Evolutionary conservation across 2,797 vertebrate genomes (phyloP), one percentile per base, ranked within the genome.

Genomic region (Astyanax mexicanus): DNA sequence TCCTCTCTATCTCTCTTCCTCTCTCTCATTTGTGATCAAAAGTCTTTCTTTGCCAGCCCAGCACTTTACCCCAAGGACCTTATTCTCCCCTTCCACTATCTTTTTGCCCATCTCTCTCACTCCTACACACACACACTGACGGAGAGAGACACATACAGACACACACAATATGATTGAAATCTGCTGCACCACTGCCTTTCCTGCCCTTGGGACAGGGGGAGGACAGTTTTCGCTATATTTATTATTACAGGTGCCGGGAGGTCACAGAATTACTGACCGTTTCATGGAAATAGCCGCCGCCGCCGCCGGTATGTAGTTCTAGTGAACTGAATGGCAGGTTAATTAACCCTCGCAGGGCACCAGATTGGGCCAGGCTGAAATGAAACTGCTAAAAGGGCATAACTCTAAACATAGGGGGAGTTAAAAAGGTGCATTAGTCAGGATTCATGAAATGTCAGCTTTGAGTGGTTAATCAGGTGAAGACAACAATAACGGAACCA

Each of bases 181-280:
- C 77, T 78, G 69, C 76, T 74, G 72, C 61, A 78, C 57, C 72
- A 69, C 17, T 65, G 57, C 74, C 80, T 83, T 77, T 71, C 21
- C 66, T 60, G 77, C 82, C 83, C 77, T 80, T 84, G 79, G 49
- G 78, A 71, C 52, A 11, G 71, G 82, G 65, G 78, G 68, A 80
- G 75, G 71, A 69, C 40, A 80, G 72, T 52, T 69, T 61, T 51
- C 37, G 74, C 70, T 75, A 40, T 42, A 69, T 69, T 35, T 84
- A 42, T 78, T 60, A 72, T 72, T 58, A 79, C 58, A 55, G 37
- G 66, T 69, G n/a, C 47, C 58, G 42, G 7, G 65, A 76, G 79
- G 68, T 67, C 62, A 61, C 40, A 57, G 81, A 81, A 79, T 85
- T 84, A 83, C 84, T 74, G 78, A 69, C 21, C 75, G 69, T 84